Evolutionary conservation across 1,140 invertebrate species (phyloP).

Genomic region (Listronotus bonariensis): DNA sequence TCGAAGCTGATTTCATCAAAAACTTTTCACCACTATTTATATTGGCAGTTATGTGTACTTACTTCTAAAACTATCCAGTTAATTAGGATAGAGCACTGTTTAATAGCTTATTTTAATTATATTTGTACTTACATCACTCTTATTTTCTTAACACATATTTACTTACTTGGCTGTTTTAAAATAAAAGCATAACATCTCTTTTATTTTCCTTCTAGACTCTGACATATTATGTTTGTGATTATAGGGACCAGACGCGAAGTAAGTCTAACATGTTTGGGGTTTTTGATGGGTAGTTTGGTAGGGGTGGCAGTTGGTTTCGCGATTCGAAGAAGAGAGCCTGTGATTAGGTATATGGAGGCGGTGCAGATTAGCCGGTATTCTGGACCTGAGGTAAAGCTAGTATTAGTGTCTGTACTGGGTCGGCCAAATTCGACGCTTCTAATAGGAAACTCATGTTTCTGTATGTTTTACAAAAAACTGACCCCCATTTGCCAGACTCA

Average conservation of each 20-base stretch:
- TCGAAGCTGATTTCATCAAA: no score
- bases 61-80: no score
- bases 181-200: no score
- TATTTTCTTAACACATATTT: slow-evolving; percentile 3
- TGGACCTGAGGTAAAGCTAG: slow-evolving; percentile 59
- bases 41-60: no score
- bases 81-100: no score
- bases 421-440: no score
- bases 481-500: no score
- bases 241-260: slow-evolving; percentile 57
- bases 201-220: no score
- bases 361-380: slow-evolving; percentile 61
- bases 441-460: no score
- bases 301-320: slow-evolving; percentile 58
- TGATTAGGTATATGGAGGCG: slow-evolving; percentile 60
- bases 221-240: slow-evolving; percentile 13
- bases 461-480: no score
- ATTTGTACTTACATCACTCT: background rate
- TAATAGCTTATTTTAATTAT: no score
- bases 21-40: no score
- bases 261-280: slow-evolving; percentile 58
- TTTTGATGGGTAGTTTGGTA: slow-evolving; percentile 59
- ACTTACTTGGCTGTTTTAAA: background rate
- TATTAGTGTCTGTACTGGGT: background rate
- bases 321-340: slow-evolving; percentile 49